Evolutionary conservation across 2,113 vertebrate species (phyloP), one percentile per base, ranked within the genome.

Genomic region (Podarcis cretensis): DNA sequence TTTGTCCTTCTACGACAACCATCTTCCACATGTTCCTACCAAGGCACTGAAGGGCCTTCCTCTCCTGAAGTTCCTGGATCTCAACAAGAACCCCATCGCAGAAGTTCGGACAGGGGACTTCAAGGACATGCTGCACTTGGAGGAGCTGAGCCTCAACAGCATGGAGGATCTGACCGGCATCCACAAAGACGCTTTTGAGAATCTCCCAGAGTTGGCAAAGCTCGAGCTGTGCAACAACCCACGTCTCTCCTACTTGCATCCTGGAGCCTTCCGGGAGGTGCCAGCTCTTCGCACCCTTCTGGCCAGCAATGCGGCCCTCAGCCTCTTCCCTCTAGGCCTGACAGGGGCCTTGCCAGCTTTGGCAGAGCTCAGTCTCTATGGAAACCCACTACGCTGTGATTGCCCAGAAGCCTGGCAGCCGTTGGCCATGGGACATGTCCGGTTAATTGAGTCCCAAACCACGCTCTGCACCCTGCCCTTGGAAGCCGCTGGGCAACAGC

Each of bases 61-160:
- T 2, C 97, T 97, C 89, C 94, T 98, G 25, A 98, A 98, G 94
- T 98, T 98, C 89, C 89, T 98, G 83, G 98, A 98, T 89, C 97
- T 98, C 86, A 98, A 98, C 94, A 96, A 93, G 89, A 98, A 98
- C 84, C 97, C 97, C 0, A 98, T 98, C 63, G 80, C 89, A 21
- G 95, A 95, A 65, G 76, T 98, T 79, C 94, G 94, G 87, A 91
- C 93, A 83, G 97, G 97, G 54, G 97, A 98, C 54, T 98, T 98
- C 89, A 95, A 94, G 91, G 96, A 97, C 91, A 96, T 97, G 68
- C 95, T 92, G 54, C 97, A 98, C 88, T 92, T 98, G 81, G 97
- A 98, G 91, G 97, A 98, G 91, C 95, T 98, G 69, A 98, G 97
- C 92, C 92, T 98, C 86, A 98, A 97, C 94, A 97, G 97, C 94